phyloP scores from a whole-genome alignment of 2,888 invertebrate genomes.

The Phaedon cochleariae region DNA sequence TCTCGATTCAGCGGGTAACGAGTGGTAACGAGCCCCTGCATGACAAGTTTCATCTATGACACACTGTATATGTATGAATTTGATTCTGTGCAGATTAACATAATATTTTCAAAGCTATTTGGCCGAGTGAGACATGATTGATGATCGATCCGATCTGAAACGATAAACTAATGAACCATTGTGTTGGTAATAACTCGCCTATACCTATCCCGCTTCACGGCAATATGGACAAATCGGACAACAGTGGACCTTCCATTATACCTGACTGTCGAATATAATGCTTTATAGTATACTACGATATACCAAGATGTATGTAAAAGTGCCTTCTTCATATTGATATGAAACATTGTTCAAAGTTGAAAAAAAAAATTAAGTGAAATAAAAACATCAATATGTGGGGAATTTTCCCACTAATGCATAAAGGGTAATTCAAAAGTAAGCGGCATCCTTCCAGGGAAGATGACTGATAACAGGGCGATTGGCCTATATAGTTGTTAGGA shows the following conservation, averaged over 20 bases:
- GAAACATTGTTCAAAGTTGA: too few species aligned
- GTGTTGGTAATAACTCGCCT: conserved; percentile 60
- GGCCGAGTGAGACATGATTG: conserved; percentile 53
- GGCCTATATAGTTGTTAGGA: too few species aligned
- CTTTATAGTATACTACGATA: background rate
- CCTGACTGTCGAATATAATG: conserved; percentile 48
- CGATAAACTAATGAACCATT: conserved; percentile 64
- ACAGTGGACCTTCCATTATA: conserved; percentile 55
- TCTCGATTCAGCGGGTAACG: too few species aligned
- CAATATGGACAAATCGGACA: conserved; percentile 55
- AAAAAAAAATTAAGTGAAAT: too few species aligned
- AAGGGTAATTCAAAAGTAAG: too few species aligned
- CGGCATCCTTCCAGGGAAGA: too few species aligned
- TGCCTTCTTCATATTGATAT: too few species aligned
- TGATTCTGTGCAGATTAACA: background rate
- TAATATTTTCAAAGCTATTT: background rate
- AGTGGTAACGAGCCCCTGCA: too few species aligned
- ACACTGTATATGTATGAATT: background rate
- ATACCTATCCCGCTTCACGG: conserved; percentile 41
- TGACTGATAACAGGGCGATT: too few species aligned
- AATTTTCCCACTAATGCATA: too few species aligned
- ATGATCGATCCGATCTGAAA: conserved; percentile 61
- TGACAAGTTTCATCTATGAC: too few species aligned
- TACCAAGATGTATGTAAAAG: background rate
- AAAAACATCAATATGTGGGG: too few species aligned